Evolutionary conservation across 1,140 invertebrate genomes (phyloP).

Genomic region (Microplitis mediator): DNA sequence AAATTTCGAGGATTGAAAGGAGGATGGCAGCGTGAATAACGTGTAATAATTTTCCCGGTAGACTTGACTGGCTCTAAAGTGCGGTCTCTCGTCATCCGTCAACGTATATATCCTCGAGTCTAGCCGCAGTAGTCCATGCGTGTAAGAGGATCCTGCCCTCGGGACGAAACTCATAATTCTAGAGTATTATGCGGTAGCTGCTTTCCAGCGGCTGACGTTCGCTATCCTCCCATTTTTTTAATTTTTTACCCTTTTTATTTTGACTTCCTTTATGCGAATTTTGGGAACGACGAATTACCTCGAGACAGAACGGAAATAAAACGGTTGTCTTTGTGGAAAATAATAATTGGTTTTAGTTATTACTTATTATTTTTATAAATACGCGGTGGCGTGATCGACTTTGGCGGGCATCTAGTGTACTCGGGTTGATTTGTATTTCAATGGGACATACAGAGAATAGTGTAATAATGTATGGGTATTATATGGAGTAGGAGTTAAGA

Average conservation of each 20-base stretch:
- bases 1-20: not conserved
- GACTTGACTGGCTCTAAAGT: not conserved
- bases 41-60: conserved; percentile 1
- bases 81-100: not conserved
- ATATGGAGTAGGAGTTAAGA: too few species aligned
- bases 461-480: too few species aligned
- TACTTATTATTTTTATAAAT: too few species aligned
- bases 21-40: not conserved
- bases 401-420: too few species aligned
- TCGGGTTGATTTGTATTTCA: too few species aligned
- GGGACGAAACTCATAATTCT: conserved; percentile 46
- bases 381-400: too few species aligned
- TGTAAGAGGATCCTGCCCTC: conserved; percentile 40
- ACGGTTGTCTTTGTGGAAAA: too few species aligned
- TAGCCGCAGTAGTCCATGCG: conserved; percentile 38
- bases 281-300: too few species aligned
- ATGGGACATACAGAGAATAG: too few species aligned
- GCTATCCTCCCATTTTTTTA: not conserved
- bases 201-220: not conserved
- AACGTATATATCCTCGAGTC: not conserved
- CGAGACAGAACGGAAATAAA: too few species aligned
- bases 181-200: conserved; percentile 44
- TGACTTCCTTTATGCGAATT: too few species aligned
- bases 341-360: too few species aligned
- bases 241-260: not conserved